These are phyloP conservation scores for Lepidurus packardi DNA, from an alignment of 1,140 invertebrate species.

Conservation along the genomic window DNA sequence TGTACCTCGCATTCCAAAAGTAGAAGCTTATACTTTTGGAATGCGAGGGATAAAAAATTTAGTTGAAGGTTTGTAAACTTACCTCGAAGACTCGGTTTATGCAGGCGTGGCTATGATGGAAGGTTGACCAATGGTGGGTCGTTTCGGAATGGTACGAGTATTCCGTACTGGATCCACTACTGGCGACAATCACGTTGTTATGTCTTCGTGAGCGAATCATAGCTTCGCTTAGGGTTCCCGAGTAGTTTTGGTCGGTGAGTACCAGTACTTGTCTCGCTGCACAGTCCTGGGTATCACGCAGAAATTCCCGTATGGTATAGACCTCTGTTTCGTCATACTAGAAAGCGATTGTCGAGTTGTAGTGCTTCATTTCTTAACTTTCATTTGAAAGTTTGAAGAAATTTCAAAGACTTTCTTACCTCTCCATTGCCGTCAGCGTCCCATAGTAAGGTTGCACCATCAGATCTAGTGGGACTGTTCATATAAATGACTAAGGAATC, in stretches of 20 bases:
- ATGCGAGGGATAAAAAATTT: no score
- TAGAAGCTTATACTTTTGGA: no score
- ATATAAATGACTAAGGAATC: conserved; percentile 52
- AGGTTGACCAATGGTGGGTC: conserved; percentile 45
- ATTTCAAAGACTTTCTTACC: conserved; percentile 42
- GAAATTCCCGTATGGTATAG: conserved; percentile 49
- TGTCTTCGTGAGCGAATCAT: conserved; percentile 43
- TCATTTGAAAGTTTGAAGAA: conserved; percentile 26
- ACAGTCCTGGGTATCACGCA: conserved; percentile 48
- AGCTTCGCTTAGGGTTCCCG: conserved; percentile 45
- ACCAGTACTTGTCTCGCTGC: conserved; percentile 48
- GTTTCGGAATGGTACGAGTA: conserved; percentile 46
- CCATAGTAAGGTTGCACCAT: conserved; percentile 51
- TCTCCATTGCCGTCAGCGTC: conserved; percentile 50
- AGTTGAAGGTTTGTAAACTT: background rate
- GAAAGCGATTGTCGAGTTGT: background rate
- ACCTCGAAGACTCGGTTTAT: conserved; percentile 46
- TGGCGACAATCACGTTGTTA: conserved; percentile 46
- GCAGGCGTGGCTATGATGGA: conserved; percentile 44
- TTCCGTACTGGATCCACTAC: conserved; percentile 43
- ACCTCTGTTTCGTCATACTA: conserved; percentile 48
- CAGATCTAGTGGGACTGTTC: conserved; percentile 48
- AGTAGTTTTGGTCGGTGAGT: conserved; percentile 50
- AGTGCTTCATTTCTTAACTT: background rate
- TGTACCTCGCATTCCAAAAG: no score